phyloP scores from a whole-genome alignment of 1,140 invertebrate genomes.

The Zaprionus camerounensis region DNA sequence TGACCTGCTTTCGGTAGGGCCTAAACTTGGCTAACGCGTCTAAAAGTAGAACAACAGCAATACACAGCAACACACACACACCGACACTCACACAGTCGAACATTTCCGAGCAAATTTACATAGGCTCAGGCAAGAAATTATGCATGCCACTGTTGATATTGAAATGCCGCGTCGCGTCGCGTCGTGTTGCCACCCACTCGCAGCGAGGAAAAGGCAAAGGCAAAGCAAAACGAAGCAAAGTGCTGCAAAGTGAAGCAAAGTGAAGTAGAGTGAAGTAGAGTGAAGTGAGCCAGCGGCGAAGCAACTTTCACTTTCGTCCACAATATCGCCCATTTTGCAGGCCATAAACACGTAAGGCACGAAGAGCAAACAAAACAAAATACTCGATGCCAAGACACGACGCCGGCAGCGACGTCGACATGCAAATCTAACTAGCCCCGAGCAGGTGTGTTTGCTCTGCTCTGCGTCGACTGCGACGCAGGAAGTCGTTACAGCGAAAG shows the following conservation, averaged over 20 bases:
- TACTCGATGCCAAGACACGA: conserved; percentile 29
- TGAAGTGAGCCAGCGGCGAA: conserved; percentile 26
- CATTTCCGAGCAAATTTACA: conserved; percentile 73
- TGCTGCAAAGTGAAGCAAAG: conserved; percentile 11
- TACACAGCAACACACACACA: conserved; percentile 26
- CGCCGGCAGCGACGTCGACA: conserved; percentile 22
- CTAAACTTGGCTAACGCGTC: conserved; percentile 31
- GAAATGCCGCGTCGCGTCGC: conserved; percentile 60
- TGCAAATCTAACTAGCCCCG: conserved; percentile 52
- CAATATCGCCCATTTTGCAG: conserved; percentile 61
- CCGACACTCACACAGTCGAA: conserved; percentile 35
- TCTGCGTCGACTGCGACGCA: conserved; percentile 42
- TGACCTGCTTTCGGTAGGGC: conserved; percentile 66
- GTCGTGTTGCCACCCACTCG: conserved; percentile 44
- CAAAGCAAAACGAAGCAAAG: background rate
- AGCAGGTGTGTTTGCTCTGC: conserved; percentile 17
- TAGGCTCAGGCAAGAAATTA: conserved; percentile 71
- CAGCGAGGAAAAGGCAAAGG: background rate
- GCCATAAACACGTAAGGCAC: conserved; percentile 76
- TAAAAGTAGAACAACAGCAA: conserved; percentile 51
- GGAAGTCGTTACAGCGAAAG: conserved; percentile 71
- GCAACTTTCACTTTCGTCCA: conserved; percentile 63
- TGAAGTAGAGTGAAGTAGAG: conserved; percentile 4
- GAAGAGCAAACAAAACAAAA: conserved; percentile 62
- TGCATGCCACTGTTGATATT: conserved; percentile 80